Conservation (phyloP, 1,140 invertebrate species). For the Physella acuta region DNA sequence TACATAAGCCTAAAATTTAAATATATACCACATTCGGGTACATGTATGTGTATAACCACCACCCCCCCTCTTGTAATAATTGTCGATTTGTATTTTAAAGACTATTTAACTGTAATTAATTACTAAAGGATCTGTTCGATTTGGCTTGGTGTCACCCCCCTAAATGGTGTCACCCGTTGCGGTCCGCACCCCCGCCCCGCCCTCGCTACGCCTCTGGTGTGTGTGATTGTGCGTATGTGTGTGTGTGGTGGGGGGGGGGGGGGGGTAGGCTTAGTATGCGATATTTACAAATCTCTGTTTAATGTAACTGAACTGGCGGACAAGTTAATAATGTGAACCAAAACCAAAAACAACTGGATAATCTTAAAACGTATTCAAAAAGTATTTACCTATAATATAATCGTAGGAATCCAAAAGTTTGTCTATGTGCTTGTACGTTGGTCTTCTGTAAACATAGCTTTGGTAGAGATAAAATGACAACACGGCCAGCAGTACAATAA, state of each 20-base stretch:
- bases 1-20: too few relatives aligned
- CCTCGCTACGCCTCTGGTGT: background rate
- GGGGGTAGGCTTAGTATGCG: background rate
- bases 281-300: background rate
- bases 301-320: background rate
- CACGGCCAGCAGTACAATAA: too few relatives aligned
- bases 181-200: background rate
- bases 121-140: background rate
- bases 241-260: too few relatives aligned
- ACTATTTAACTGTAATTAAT: background rate
- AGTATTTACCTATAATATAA: conserved; percentile 4
- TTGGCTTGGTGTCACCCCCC: too few relatives aligned
- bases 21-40: too few relatives aligned
- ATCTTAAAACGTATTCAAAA: background rate
- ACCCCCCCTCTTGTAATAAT: background rate
- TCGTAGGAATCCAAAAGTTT: background rate
- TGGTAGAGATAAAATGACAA: conserved; percentile 6
- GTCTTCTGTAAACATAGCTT: conserved; percentile 6
- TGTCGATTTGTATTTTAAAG: too few relatives aligned
- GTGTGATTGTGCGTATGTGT: background rate
- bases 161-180: too few relatives aligned
- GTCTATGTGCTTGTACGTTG: background rate
- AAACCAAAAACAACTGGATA: background rate
- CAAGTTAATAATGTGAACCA: background rate
- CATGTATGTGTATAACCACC: background rate